Base-by-base conservation (phyloP, 2,113 vertebrate species). In the Tupaia tana region DNA sequence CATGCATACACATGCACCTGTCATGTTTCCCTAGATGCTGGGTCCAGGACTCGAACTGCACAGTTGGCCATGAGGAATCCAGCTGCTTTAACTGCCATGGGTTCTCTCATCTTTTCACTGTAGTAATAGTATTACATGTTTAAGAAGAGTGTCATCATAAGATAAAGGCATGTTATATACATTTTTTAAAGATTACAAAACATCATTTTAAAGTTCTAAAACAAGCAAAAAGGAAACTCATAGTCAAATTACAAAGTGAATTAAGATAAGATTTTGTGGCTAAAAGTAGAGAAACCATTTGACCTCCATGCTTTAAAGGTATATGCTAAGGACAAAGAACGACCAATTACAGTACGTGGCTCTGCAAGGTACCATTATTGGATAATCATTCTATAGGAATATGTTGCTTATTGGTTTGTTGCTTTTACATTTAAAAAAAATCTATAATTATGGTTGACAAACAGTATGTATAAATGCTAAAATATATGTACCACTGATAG, bases 361-460 rank as follows among this genome's bases (percentile, higher is more conserved):
- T 85, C 64, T 63, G 27, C 6, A 88, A 12, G 34, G 5, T 34
- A 73, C 64, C 31, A 79, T 78, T 78, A 61, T 6, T 87, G 6
- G 11, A 58, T 91, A 84, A 66, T 69, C 34, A 85, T 56, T 58
- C 31, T 81, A 71, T 13, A 52, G 59, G 29, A 71, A 31, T 64
- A 25, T 81, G 16, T 13, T 89, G 3, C 56, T 93, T 59, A 63
- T 29, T 85, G 22, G 3, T 15, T 86, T 80, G 27, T 13, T 81
- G 9, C 5, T 56, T 88, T 91, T 85, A n/a, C 91, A 52, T 82
- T 90, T 79, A 61, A 82, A 5, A 84, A 75, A 71, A 87, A 86
- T 81, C 27, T 59, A 22, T n/a, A 79, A 94, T 52, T 90, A 77
- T 9, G 0, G 19, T 58, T 89, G 52, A 52, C 29, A 85, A 94